Conservation (phyloP, 2,888 invertebrate genomes). For the Callyntrura guangdongensis region DNA sequence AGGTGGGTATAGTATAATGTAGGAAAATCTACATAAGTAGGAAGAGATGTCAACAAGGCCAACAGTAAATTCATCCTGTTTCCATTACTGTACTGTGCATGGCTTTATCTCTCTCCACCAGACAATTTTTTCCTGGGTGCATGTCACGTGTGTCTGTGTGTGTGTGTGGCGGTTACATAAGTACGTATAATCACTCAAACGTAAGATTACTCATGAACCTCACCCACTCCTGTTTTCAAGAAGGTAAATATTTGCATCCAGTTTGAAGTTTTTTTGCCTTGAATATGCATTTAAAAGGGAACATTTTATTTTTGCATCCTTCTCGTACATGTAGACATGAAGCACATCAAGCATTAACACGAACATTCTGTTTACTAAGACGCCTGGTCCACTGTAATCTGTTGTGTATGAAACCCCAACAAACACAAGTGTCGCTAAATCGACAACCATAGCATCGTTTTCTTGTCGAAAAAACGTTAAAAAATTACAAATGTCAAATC, state of each 20-base stretch:
- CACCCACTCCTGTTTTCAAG: background rate
- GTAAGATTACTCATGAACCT: constrained; percentile 72
- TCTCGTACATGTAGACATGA: constrained; percentile 8
- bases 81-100: background rate
- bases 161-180: background rate
- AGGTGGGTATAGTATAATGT: no score
- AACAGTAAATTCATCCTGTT: constrained; percentile 18
- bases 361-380: constrained; percentile 33
- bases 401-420: no score
- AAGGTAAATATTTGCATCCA: constrained; percentile 66
- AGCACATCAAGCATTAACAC: constrained; percentile 18
- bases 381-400: no score
- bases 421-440: no score
- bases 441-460: no score
- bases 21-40: constrained; percentile 20
- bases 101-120: constrained; percentile 62
- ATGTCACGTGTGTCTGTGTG: no score
- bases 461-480: no score
- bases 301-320: background rate
- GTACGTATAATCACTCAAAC: constrained; percentile 62
- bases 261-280: constrained; percentile 25
- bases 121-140: constrained; percentile 46
- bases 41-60: constrained; percentile 48
- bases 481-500: background rate
- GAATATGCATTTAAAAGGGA: constrained; percentile 24